These are phyloP conservation scores for Pocillopora meandrina DNA, from an alignment of 92 coral and sea anemone genomes.

Conservation along the genomic window DNA sequence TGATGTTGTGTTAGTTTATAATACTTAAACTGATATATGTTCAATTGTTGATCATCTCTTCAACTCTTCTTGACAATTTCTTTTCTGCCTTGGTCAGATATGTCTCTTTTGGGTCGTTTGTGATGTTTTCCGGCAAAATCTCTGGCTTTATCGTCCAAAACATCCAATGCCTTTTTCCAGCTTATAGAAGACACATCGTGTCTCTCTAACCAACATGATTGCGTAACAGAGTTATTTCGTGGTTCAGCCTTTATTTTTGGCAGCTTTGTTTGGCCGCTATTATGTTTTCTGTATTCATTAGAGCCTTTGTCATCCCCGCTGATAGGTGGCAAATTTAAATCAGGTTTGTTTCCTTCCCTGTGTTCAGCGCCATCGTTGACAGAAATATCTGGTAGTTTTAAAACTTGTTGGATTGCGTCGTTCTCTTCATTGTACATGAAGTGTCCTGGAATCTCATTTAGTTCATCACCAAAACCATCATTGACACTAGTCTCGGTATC, in stretches of 20 bases:
- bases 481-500: slow-evolving; percentile 53
- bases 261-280: slow-evolving; percentile 54
- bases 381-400: slow-evolving; percentile 76
- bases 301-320: slow-evolving; percentile 56
- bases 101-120: background rate
- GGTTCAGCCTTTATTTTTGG: slow-evolving; percentile 63
- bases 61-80: background rate
- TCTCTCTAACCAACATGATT: slow-evolving; percentile 69
- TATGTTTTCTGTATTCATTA: slow-evolving; percentile 47
- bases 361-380: slow-evolving; percentile 51
- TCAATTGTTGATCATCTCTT: background rate
- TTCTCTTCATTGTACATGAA: slow-evolving; percentile 76
- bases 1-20: background rate
- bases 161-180: slow-evolving; percentile 81
- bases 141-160: slow-evolving; percentile 56
- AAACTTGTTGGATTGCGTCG: slow-evolving; percentile 79
- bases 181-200: slow-evolving; percentile 65
- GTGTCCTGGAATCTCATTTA: slow-evolving; percentile 66
- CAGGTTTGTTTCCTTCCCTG: slow-evolving; percentile 43
- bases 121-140: slow-evolving; percentile 28
- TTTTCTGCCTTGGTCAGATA: background rate
- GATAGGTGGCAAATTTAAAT: slow-evolving; percentile 70
- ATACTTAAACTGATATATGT: background rate
- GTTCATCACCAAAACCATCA: slow-evolving; percentile 33
- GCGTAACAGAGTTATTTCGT: slow-evolving; percentile 21